These are phyloP conservation scores for Rhabdophis nuchalis DNA, from an alignment of 2,797 vertebrate species.

Conservation along the genomic window DNA sequence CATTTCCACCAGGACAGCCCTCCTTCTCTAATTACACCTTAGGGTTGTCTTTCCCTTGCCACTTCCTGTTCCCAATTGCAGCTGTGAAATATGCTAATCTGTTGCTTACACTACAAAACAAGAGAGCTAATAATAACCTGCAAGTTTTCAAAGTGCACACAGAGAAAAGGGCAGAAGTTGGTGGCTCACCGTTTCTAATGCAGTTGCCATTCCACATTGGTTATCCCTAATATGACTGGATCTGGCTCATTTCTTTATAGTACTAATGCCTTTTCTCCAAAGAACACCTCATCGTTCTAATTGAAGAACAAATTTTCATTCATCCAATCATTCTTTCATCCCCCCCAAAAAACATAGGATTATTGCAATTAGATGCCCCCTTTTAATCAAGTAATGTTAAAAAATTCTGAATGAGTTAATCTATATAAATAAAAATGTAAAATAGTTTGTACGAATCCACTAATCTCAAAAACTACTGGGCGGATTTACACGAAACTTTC, in stretches of 20 bases:
- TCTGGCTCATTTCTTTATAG: background rate
- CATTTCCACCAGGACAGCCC: slow-evolving; percentile 52
- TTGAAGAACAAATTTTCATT: background rate
- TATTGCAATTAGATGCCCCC: background rate
- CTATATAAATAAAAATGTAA: too few species aligned
- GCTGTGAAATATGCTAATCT: slow-evolving; percentile 58
- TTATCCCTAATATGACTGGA: background rate
- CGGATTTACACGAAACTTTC: too few species aligned
- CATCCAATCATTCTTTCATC: background rate
- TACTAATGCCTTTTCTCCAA: accelerated
- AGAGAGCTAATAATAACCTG: slow-evolving; percentile 45
- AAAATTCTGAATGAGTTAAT: background rate
- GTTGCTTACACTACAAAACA: background rate
- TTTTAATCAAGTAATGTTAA: background rate
- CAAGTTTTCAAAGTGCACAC: background rate
- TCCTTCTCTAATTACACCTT: slow-evolving; percentile 57
- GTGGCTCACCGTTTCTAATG: accelerated
- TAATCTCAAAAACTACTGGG: too few species aligned
- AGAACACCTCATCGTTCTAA: background rate
- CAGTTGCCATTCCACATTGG: background rate
- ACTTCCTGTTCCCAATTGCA: slow-evolving; percentile 54
- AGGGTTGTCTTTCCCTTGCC: slow-evolving; percentile 52
- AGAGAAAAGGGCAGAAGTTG: background rate
- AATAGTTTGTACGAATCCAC: too few species aligned
- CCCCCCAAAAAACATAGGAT: background rate